These are phyloP conservation scores for Brachionus angularis DNA, from an alignment of 1,140 invertebrate species.

Conservation along the genomic window DNA sequence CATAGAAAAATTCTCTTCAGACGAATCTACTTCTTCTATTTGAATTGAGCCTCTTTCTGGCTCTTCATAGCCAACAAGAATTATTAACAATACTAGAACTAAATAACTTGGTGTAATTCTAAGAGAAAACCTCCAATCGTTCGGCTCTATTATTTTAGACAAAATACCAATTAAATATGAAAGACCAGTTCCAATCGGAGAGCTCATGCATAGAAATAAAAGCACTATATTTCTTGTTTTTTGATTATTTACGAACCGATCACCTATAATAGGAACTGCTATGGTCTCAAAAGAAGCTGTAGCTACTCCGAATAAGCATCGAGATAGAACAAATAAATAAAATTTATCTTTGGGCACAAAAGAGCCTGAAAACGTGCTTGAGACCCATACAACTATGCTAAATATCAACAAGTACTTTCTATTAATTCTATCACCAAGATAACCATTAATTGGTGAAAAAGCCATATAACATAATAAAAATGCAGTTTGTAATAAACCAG, in stretches of 20 bases:
- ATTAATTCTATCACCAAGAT: slow-evolving; percentile 43
- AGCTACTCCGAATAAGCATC: slow-evolving; percentile 41
- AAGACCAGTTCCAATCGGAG: slow-evolving; percentile 23
- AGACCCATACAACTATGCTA: slow-evolving; percentile 27
- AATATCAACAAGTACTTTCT: slow-evolving; percentile 40
- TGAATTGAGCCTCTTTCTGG: background rate
- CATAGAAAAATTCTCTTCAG: slow-evolving; percentile 23
- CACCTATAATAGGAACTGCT: slow-evolving; percentile 31
- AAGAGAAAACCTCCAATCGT: slow-evolving; percentile 20
- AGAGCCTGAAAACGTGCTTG: slow-evolving; percentile 16
- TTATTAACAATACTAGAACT: background rate
- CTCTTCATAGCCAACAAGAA: slow-evolving; percentile 16
- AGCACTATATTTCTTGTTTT: slow-evolving; percentile 1
- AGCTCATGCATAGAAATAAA: slow-evolving; percentile 2
- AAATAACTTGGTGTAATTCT: slow-evolving; percentile 26
- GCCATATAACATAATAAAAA: slow-evolving; percentile 40
- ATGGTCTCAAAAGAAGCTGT: slow-evolving; percentile 42
- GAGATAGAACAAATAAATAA: slow-evolving; percentile 21
- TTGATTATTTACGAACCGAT: slow-evolving; percentile 21
- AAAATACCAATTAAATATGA: slow-evolving; percentile 35
- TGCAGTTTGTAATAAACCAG: slow-evolving; percentile 35
- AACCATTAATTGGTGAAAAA: slow-evolving; percentile 37
- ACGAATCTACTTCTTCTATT: slow-evolving; percentile 1
- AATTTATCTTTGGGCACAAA: slow-evolving; percentile 14
- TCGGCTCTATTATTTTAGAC: background rate